Percentiles rank a stretch among this genome's conserved stretches.
Conservation (phyloP, 2,113 vertebrate species). For the Macrotus californicus region DNA sequence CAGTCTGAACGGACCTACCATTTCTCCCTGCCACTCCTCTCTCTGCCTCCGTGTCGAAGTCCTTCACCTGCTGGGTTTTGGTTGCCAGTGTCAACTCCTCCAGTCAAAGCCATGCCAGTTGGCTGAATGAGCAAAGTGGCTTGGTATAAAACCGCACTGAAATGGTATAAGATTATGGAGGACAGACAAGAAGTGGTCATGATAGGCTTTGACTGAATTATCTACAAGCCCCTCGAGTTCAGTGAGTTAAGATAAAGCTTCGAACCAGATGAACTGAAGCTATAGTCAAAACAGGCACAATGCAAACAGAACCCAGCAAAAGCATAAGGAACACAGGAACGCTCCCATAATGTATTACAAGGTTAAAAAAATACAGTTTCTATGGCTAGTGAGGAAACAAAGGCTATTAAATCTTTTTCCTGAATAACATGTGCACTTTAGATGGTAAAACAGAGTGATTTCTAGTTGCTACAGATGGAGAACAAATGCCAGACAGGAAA, state of each 20-base stretch:
- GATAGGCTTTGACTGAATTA: background rate
- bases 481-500: background rate
- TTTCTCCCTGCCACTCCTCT: background rate
- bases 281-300: background rate
- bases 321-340: background rate
- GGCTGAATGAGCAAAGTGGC: background rate
- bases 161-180: background rate
- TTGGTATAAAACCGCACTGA: slow-evolving; percentile 9
- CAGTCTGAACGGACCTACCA: background rate
- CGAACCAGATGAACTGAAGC: background rate
- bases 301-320: background rate
- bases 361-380: background rate
- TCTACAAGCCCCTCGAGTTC: background rate
- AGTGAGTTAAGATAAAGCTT: background rate
- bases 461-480: slow-evolving; percentile 28
- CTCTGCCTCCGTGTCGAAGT: background rate
- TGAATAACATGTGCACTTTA: background rate
- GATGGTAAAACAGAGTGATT: background rate
- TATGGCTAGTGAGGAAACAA: background rate
- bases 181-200: background rate
- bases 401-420: background rate
- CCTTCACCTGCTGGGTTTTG: background rate
- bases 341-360: background rate
- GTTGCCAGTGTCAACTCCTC: background rate
- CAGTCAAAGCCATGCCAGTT: background rate